Base-by-base conservation (phyloP, 92 coral and sea anemone species). In the Actinostola sp. region DNA sequence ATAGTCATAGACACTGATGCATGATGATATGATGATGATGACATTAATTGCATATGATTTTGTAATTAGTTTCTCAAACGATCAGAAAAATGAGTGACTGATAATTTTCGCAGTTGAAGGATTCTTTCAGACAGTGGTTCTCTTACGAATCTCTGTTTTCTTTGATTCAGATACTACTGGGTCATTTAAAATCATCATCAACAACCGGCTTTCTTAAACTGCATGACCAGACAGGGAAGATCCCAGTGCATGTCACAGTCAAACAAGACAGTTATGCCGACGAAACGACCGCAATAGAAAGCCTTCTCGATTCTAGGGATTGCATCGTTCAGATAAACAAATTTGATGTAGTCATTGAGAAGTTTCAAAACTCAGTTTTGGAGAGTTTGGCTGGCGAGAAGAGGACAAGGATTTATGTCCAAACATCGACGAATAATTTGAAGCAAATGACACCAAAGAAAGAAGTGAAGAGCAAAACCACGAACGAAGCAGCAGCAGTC, bases 141-240 rank as follows among this genome's bases (percentile, higher is more conserved):
- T 46, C 3, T 57, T 30, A 27, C 28, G 53, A 7, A 46, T 46
- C 42, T 36, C 4, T 4, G 42, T 11, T 11, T 42, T 9, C 31
- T 66, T 73, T 66, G 24, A 1, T 44, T 16, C 49, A 93, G 98
- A 70, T 53, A 25, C 76, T 93, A 49, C 60, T 84, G 11, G 93
- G 98, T 17, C 72, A 82, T 70, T 78, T 93, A 0, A 82, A 82
- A 35, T 23, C 62, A 30, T 78, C 76, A 21, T 35, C 77, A 27
- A 79, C 63, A 56, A 74, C 89, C 55, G 98, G 98, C 9, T 70
- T 57, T 60, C 50, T 88, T 1, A 76, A 72, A 52, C 61, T 94
- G 25, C 63, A 71, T 67, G 98, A 94, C 66, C 71, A 71, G 66
- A 88, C 97, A 4, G 97, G 90, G 0, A 81, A 58, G 35, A 74